Percentiles rank a stretch among this genome's conserved stretches.
Conservation (phyloP, 1,140 invertebrate genomes). For the Saxidomus purpurata region DNA sequence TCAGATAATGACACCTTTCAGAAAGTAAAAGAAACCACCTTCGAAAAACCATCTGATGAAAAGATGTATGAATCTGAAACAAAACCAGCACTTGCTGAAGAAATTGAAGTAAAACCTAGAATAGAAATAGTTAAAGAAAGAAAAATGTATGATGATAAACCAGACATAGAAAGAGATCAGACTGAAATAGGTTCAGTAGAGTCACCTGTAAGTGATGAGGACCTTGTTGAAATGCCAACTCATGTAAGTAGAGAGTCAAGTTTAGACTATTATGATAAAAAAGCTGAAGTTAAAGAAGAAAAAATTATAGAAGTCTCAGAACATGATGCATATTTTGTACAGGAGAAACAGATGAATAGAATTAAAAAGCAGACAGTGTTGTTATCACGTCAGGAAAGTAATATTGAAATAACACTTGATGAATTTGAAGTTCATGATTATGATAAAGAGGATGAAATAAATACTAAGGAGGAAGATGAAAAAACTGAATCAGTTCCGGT, state of each 20-base stretch:
- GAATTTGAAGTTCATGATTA: slow-evolving; percentile 46
- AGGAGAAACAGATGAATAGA: slow-evolving; percentile 11
- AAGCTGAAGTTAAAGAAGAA: slow-evolving; percentile 8
- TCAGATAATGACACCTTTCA: background rate
- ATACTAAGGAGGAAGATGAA: no score
- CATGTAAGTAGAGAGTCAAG: slow-evolving; percentile 55
- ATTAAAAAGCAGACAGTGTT: slow-evolving; percentile 57
- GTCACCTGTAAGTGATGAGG: slow-evolving; percentile 62
- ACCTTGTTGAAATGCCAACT: slow-evolving; percentile 65
- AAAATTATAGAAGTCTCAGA: slow-evolving; percentile 24
- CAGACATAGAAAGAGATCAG: background rate
- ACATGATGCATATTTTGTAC: slow-evolving; percentile 48
- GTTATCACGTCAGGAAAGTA: slow-evolving; percentile 60
- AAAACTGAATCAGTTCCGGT: background rate
- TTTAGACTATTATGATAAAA: slow-evolving; percentile 23
- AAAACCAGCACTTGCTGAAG: slow-evolving; percentile 5
- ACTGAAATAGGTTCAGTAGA: background rate
- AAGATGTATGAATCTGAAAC: slow-evolving; percentile 2
- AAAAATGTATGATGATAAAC: background rate
- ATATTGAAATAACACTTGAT: slow-evolving; percentile 63
- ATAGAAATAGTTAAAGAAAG: slow-evolving; percentile 8
- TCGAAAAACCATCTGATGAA: slow-evolving; percentile 45
- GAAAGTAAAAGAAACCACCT: slow-evolving; percentile 49
- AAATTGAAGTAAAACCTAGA: slow-evolving; percentile 6
- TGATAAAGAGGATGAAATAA: slow-evolving; percentile 34